phyloP scores from a whole-genome alignment of 2,888 invertebrate genomes.

The Drosophila anceps region DNA sequence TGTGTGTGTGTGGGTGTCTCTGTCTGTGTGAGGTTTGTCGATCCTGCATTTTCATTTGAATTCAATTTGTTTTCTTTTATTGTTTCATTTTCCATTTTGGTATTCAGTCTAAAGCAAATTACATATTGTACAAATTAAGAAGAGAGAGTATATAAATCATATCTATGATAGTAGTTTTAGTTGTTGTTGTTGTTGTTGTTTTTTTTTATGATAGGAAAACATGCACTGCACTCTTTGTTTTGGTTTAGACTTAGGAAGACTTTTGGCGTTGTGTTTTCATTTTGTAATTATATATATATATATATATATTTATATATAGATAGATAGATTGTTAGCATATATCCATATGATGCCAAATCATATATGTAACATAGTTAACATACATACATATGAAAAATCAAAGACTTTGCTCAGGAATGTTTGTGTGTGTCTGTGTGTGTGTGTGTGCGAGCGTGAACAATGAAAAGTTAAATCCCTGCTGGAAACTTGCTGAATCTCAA shows the following conservation, averaged over 20 bases:
- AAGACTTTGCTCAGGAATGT: conserved; percentile 74
- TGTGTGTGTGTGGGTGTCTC: conserved; percentile 11
- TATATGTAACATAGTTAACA: conserved; percentile 27
- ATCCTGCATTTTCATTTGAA: conserved; percentile 48
- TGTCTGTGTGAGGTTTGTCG: conserved; percentile 18
- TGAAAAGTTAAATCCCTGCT: conserved; percentile 15
- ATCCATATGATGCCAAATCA: conserved; percentile 36
- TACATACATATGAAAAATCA: conserved; percentile 57
- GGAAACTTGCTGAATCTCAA: conserved; percentile 17
- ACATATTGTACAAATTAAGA: conserved; percentile 45
- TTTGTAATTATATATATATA: conserved; percentile 40
- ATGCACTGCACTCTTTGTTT: conserved; percentile 47
- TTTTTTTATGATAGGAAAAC: conserved; percentile 43
- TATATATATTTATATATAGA: conserved; percentile 19
- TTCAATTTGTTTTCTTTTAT: conserved; percentile 31
- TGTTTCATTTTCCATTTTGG: conserved; percentile 55
- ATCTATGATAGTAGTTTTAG: conserved; percentile 21
- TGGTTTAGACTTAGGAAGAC: conserved; percentile 80
- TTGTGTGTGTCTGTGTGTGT: conserved; percentile 42
- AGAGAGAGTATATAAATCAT: conserved; percentile 23
- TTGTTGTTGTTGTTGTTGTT: conserved; percentile 27
- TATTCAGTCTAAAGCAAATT: conserved; percentile 73
- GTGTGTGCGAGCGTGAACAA: conserved; percentile 34
- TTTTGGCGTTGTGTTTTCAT: conserved; percentile 80
- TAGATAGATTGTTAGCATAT: conserved; percentile 20